phyloP scores from a whole-genome alignment of 2,113 vertebrate genomes.

The Gallinago media region DNA sequence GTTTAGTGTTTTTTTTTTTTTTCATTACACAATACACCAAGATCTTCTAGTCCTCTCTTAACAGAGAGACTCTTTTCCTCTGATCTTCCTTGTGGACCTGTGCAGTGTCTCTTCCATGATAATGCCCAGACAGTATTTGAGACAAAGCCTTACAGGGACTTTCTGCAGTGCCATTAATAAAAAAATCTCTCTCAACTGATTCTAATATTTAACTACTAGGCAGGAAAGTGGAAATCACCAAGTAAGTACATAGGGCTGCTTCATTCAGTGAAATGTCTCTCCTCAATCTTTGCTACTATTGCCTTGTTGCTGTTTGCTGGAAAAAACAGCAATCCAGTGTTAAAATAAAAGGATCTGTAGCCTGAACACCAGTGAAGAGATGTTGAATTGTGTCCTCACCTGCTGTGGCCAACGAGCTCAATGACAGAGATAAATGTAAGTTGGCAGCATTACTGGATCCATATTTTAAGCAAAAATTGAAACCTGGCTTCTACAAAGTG shows the following conservation, averaged over 20 bases:
- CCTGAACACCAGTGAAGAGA: neutral
- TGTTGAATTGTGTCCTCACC: neutral
- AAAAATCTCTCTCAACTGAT: neutral
- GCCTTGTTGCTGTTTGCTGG: neutral
- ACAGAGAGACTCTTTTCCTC: neutral
- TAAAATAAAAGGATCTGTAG: neutral
- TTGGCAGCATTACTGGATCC: slow-evolving; percentile 13
- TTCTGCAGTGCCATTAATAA: neutral
- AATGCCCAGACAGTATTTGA: neutral
- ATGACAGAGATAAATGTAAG: slow-evolving; percentile 62
- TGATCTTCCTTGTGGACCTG: neutral
- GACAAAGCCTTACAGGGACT: neutral
- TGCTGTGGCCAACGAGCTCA: neutral
- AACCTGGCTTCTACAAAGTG: neutral
- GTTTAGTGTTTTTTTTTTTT: neutral
- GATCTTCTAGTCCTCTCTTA: neutral
- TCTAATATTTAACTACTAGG: neutral
- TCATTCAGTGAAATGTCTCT: neutral
- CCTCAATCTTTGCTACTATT: neutral
- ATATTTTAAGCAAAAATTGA: slow-evolving; percentile 73
- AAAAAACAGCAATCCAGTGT: neutral
- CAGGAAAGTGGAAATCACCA: neutral
- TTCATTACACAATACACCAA: neutral
- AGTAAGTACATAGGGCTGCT: neutral
- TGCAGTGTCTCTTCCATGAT: neutral